These are phyloP conservation scores for Aelia acuminata DNA, from an alignment of 2,888 invertebrate species.

Conservation along the genomic window DNA sequence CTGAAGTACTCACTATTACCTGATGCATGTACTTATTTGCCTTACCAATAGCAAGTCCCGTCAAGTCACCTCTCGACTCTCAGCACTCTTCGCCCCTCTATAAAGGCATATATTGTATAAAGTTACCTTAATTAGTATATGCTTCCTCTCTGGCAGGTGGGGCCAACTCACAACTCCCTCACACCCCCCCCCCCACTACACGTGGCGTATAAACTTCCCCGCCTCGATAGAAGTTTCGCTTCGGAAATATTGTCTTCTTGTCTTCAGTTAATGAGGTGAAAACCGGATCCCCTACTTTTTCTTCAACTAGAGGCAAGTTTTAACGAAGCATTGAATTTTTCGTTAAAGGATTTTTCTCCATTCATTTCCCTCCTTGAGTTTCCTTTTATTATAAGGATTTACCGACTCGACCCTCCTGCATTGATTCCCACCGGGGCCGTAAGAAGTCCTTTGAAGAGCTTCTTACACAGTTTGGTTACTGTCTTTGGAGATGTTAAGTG, in stretches of 20 bases:
- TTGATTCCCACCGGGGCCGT: neutral
- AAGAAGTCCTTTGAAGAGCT: slow-evolving; percentile 33
- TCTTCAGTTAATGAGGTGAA: slow-evolving; percentile 49
- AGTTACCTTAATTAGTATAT: slow-evolving; percentile 30
- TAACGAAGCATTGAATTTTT: slow-evolving; percentile 45
- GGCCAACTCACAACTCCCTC: neutral
- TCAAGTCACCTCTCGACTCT: neutral
- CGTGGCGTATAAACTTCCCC: slow-evolving; percentile 32
- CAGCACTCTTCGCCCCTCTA: slow-evolving; percentile 10
- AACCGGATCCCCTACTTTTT: slow-evolving; percentile 39
- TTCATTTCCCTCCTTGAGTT: slow-evolving; percentile 10
- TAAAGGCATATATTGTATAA: slow-evolving; percentile 48
- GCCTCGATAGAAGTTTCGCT: slow-evolving; percentile 31
- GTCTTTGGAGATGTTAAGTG: neutral
- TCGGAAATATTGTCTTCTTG: slow-evolving; percentile 48
- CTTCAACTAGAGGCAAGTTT: slow-evolving; percentile 24
- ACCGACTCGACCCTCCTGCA: slow-evolving; percentile 6
- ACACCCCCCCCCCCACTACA: too few relatives aligned
- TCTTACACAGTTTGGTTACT: slow-evolving; percentile 34
- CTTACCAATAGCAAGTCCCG: neutral
- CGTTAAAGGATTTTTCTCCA: slow-evolving; percentile 37
- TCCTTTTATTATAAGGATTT: slow-evolving; percentile 42
- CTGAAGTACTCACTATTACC: neutral
- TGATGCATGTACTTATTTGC: neutral
- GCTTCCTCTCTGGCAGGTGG: neutral